Percentiles rank a stretch among this genome's conserved stretches.
Evolutionary conservation across 2,113 vertebrate genomes (phyloP).

Genomic region (Brachionichthys hirsutus): DNA sequence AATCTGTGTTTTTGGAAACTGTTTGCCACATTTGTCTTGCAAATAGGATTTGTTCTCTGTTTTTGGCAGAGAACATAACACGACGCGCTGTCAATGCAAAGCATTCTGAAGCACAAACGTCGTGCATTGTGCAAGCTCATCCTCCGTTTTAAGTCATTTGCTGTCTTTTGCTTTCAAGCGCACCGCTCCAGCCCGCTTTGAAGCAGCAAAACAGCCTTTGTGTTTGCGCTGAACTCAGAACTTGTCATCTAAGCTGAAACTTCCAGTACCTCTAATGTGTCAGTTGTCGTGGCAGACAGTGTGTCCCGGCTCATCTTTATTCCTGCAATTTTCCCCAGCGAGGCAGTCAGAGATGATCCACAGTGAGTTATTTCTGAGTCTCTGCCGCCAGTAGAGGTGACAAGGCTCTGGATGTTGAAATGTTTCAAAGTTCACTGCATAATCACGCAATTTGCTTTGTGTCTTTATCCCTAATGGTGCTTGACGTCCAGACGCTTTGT

Average conservation of each 20-base stretch:
- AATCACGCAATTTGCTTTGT: conserved; percentile 64
- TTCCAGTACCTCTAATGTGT: conserved; percentile 66
- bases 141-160: conserved; percentile 56
- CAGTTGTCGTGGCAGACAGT: conserved; percentile 57
- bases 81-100: conserved; percentile 49
- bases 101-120: conserved; percentile 42
- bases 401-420: conserved; percentile 51
- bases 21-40: conserved; percentile 54
- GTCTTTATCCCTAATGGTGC: conserved; percentile 54
- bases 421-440: conserved; percentile 60
- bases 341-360: conserved; percentile 56
- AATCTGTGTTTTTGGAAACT: conserved; percentile 28
- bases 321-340: conserved; percentile 46
- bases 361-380: conserved; percentile 70
- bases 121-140: conserved; percentile 58
- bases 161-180: conserved; percentile 58
- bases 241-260: conserved; percentile 69
- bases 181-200: conserved; percentile 47
- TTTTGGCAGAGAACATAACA: conserved; percentile 48
- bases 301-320: conserved; percentile 64
- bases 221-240: conserved; percentile 60
- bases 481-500: conserved; percentile 63
- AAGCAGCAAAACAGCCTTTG: conserved; percentile 56
- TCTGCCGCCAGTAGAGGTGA: conserved; percentile 55
- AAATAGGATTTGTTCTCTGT: conserved; percentile 37